Conservation (phyloP, 2,113 vertebrate species). For the Regulus satrapa region DNA sequence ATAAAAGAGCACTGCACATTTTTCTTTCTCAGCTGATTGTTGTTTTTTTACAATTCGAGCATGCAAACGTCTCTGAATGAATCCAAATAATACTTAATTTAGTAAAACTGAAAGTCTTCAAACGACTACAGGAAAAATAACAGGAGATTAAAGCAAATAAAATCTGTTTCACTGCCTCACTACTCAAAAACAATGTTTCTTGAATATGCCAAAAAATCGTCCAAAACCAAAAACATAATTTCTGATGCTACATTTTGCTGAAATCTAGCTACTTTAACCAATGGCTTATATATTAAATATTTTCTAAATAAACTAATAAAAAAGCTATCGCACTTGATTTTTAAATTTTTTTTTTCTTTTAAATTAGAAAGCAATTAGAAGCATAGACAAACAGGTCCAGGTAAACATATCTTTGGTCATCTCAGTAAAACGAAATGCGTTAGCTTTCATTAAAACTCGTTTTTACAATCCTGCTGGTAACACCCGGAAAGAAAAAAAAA, state of each 20-base stretch:
- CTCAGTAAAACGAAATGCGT: accelerated
- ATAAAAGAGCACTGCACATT: neutral
- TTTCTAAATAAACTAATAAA: neutral
- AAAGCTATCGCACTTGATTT: neutral
- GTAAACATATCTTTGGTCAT: accelerated
- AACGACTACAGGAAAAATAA: neutral
- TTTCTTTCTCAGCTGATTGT: neutral
- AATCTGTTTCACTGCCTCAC: accelerated
- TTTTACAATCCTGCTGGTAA: neutral
- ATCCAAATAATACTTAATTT: neutral
- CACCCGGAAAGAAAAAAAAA: too few species aligned
- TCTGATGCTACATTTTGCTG: neutral
- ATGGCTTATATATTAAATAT: accelerated
- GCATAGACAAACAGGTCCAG: accelerated
- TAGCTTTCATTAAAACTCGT: neutral
- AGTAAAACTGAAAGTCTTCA: neutral
- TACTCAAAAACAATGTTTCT: neutral
- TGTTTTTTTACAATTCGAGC: accelerated
- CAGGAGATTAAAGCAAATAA: neutral
- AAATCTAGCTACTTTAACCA: neutral
- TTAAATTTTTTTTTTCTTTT: neutral
- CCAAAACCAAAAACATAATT: neutral
- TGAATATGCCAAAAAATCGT: accelerated
- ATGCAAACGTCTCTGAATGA: neutral
- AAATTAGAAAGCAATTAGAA: too few species aligned